Conservation (phyloP, 2,888 invertebrate species). For the Anagyrus pseudococci region DNA sequence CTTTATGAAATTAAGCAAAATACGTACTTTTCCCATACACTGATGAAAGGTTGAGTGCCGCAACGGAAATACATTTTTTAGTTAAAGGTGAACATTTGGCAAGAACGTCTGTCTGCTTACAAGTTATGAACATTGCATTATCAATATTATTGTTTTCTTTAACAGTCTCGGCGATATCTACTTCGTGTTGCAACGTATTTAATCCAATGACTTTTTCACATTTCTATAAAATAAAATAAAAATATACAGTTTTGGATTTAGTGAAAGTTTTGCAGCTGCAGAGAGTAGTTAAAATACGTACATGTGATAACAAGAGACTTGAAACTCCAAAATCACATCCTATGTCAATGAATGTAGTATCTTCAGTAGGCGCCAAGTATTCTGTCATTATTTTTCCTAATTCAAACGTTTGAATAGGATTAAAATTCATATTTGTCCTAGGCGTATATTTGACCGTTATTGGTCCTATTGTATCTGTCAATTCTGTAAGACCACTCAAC, state of each 20-base stretch:
- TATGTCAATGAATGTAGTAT: constrained; percentile 33
- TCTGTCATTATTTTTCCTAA: constrained; percentile 28
- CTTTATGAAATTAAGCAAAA: not conserved
- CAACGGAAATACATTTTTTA: constrained; percentile 29
- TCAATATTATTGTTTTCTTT: constrained; percentile 22
- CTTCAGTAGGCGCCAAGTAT: constrained; percentile 12
- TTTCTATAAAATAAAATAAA: constrained; percentile 24
- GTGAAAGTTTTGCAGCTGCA: not conserved
- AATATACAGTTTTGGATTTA: not conserved
- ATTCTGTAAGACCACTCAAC: constrained; percentile 15
- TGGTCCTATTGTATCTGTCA: constrained; percentile 37
- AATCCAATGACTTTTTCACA: constrained; percentile 35
- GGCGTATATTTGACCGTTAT: constrained; percentile 30
- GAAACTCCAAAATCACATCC: constrained; percentile 32
- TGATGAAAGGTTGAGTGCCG: constrained; percentile 21
- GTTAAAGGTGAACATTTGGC: constrained; percentile 27
- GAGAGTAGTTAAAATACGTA: constrained; percentile 16
- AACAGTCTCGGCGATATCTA: constrained; percentile 30
- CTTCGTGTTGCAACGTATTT: constrained; percentile 19
- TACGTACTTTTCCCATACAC: constrained; percentile 35
- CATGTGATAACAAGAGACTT: constrained; percentile 32
- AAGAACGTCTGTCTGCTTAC: constrained; percentile 24
- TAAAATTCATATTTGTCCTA: constrained; percentile 24
- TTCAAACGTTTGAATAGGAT: constrained; percentile 24
- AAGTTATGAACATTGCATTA: constrained; percentile 29